phyloP scores from a whole-genome alignment of 2,113 vertebrate genomes.

The Engraulis encrasicolus region DNA sequence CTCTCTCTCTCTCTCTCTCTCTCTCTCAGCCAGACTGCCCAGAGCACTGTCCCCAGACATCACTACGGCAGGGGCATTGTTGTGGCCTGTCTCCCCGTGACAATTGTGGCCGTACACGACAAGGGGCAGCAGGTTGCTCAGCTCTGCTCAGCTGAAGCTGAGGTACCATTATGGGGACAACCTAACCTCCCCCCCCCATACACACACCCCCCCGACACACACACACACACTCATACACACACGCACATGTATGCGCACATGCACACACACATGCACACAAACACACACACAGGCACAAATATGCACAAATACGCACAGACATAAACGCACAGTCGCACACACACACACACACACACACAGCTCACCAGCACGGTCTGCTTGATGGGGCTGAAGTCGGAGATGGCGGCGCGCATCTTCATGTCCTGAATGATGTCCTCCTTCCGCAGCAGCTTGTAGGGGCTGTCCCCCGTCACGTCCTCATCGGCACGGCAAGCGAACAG shows the following conservation, averaged over 20 bases:
- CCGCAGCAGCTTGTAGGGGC: constrained; percentile 82
- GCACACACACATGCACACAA: too few relatives aligned
- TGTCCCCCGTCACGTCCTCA: constrained; percentile 84
- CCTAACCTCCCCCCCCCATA: too few relatives aligned
- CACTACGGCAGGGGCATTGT: neutral
- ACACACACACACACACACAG: too few relatives aligned
- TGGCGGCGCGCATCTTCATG: constrained; percentile 79
- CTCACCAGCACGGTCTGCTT: constrained; percentile 83
- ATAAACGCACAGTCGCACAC: too few relatives aligned
- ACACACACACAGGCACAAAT: too few relatives aligned
- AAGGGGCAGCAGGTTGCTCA: too few relatives aligned
- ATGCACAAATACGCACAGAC: too few relatives aligned
- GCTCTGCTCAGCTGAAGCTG: too few relatives aligned
- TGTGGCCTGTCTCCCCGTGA: neutral
- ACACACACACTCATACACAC: too few relatives aligned
- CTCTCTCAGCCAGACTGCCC: neutral
- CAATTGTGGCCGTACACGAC: neutral
- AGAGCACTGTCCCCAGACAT: neutral
- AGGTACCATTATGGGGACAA: too few relatives aligned
- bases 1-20: neutral
- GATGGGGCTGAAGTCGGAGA: constrained; percentile 89
- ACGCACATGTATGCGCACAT: too few relatives aligned
- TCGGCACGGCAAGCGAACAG: constrained; percentile 82
- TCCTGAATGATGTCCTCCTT: constrained; percentile 87
- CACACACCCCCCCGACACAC: too few relatives aligned